phyloP scores from a whole-genome alignment of 1,140 invertebrate genomes.

The Drosophila chauvacae region DNA sequence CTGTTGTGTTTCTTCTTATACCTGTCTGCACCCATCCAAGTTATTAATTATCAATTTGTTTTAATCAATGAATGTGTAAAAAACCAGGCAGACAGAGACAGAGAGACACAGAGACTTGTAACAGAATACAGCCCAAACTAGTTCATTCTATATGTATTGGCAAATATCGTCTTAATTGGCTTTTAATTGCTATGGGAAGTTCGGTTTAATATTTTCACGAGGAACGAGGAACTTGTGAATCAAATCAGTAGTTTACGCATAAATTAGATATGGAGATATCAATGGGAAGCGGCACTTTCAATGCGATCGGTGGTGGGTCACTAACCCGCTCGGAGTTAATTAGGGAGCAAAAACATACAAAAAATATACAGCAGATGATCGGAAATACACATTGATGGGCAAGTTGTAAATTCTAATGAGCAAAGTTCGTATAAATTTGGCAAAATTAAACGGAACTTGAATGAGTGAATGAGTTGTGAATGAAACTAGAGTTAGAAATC shows the following conservation, averaged over 20 bases:
- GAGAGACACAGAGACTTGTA: slow-evolving; percentile 1
- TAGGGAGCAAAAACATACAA: not conserved
- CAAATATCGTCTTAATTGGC: slow-evolving; percentile 51
- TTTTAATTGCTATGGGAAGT: slow-evolving; percentile 79
- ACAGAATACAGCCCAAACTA: slow-evolving; percentile 25
- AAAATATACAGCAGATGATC: slow-evolving; percentile 14
- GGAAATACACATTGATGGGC: slow-evolving; percentile 27
- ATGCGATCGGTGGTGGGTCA: slow-evolving; percentile 30
- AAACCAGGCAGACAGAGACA: slow-evolving; percentile 11
- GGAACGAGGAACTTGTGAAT: slow-evolving; percentile 37
- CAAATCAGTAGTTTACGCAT: slow-evolving; percentile 47
- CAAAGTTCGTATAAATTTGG: slow-evolving; percentile 4
- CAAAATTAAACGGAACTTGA: slow-evolving; percentile 30
- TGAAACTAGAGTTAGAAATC: not conserved
- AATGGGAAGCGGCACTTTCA: slow-evolving; percentile 56
- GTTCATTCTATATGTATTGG: slow-evolving; percentile 45
- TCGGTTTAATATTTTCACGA: slow-evolving; percentile 77
- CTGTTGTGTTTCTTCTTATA: slow-evolving; percentile 16
- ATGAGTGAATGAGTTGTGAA: not conserved
- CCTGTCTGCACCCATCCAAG: slow-evolving; percentile 58
- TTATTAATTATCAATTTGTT: slow-evolving; percentile 80
- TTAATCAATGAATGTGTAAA: slow-evolving; percentile 64
- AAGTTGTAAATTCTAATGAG: slow-evolving; percentile 19
- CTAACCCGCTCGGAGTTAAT: slow-evolving; percentile 27
- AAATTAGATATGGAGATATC: slow-evolving; percentile 49